These are phyloP conservation scores for Onchidella celtica DNA, from an alignment of 2,888 invertebrate species.

Conservation along the genomic window DNA sequence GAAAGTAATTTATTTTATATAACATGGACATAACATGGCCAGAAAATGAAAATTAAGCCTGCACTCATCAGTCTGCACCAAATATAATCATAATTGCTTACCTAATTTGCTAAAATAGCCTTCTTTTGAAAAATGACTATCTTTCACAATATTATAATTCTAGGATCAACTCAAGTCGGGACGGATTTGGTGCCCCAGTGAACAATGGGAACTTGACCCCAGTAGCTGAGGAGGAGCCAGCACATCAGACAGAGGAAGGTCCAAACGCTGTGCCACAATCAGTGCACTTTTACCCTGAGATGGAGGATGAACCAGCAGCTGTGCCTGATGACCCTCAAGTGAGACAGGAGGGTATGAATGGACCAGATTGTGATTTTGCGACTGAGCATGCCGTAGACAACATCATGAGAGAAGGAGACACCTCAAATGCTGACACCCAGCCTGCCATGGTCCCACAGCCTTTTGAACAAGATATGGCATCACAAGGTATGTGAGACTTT, in stretches of 20 bases:
- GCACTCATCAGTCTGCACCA: no score
- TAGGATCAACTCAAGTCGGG: conserved; percentile 41
- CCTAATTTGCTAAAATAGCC: no score
- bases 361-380: conserved; percentile 24
- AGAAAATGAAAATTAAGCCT: no score
- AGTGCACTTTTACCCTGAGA: conserved; percentile 34
- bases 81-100: no score
- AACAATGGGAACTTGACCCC: conserved; percentile 51
- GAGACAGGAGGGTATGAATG: conserved; percentile 49
- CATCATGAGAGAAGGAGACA: conserved; percentile 62
- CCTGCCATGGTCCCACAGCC: neutral
- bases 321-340: conserved; percentile 9
- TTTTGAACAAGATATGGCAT: neutral
- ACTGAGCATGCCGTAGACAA: conserved; percentile 53
- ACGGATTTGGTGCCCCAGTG: neutral
- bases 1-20: no score
- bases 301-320: conserved; percentile 2
- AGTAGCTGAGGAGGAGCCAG: conserved; percentile 57
- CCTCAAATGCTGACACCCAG: conserved; percentile 4
- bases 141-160: neutral
- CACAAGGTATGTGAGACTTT: conserved; percentile 13
- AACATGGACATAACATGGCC: no score
- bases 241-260: neutral
- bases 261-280: conserved; percentile 32
- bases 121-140: no score